phyloP scores from a whole-genome alignment of 2,888 invertebrate species.

The Gortyna flavago region DNA sequence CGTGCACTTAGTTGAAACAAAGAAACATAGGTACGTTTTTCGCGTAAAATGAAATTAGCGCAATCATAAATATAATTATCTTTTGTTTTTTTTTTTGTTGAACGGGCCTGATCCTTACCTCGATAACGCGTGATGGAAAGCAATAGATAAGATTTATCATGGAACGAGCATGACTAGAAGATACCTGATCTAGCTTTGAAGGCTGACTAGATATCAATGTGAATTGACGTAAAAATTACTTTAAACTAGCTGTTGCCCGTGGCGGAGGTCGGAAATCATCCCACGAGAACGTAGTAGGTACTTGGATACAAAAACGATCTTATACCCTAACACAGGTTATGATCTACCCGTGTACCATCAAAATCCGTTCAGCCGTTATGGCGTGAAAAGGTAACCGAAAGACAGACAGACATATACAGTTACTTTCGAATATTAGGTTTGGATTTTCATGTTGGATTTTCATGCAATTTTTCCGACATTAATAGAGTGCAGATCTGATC shows the following conservation, averaged over 20 bases:
- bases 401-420: neutral
- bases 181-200: neutral
- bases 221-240: neutral
- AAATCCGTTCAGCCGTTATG: neutral
- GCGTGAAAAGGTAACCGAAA: neutral
- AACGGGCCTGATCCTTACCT: neutral
- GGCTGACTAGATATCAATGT: neutral
- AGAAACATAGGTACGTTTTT: no score
- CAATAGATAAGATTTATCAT: neutral
- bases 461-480: no score
- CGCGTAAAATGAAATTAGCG: constrained; percentile 16
- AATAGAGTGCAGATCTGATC: neutral
- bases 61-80: no score
- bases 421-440: neutral
- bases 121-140: no score
- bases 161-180: neutral
- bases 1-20: constrained; percentile 12
- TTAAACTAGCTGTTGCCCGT: neutral
- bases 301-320: neutral
- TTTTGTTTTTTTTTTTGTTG: neutral
- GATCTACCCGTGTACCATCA: neutral
- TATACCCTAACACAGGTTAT: neutral
- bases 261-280: neutral
- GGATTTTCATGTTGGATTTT: no score
- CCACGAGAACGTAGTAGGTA: neutral